Conservation (phyloP, 2,113 vertebrate genomes). For the Gymnogyps californianus region DNA sequence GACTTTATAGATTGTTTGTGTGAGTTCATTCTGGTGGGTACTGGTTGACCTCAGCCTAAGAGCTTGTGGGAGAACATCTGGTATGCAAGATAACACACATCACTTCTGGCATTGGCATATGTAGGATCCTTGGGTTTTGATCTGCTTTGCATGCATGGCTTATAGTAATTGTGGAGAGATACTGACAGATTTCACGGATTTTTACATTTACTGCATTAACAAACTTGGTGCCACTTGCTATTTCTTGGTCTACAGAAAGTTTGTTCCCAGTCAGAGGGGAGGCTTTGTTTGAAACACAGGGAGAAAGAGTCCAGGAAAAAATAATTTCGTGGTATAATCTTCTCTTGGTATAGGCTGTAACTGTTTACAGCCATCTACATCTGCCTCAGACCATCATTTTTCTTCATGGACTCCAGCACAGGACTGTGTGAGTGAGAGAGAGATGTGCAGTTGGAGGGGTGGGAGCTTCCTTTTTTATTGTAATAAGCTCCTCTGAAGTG, state of each 20-base stretch:
- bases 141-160: not conserved
- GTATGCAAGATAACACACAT: not conserved
- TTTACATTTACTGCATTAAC: not conserved
- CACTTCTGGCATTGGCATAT: not conserved
- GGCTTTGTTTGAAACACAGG: not conserved
- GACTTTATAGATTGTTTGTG: not conserved
- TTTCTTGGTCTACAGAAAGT: not conserved
- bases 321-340: not conserved
- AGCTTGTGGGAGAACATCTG: not conserved
- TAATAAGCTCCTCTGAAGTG: conserved; percentile 23
- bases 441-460: not conserved
- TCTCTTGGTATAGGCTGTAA: not conserved
- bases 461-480: conserved; percentile 2
- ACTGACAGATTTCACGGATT: not conserved
- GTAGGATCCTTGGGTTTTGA: not conserved
- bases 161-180: not conserved
- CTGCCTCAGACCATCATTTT: not conserved
- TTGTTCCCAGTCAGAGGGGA: not conserved
- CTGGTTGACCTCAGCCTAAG: not conserved
- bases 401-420: not conserved
- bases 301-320: not conserved
- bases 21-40: not conserved
- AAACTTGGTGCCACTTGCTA: not conserved
- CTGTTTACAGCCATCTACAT: not conserved
- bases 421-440: not conserved